Conservation (phyloP, 1,140 invertebrate species). For the Hylyphantes graminicola region DNA sequence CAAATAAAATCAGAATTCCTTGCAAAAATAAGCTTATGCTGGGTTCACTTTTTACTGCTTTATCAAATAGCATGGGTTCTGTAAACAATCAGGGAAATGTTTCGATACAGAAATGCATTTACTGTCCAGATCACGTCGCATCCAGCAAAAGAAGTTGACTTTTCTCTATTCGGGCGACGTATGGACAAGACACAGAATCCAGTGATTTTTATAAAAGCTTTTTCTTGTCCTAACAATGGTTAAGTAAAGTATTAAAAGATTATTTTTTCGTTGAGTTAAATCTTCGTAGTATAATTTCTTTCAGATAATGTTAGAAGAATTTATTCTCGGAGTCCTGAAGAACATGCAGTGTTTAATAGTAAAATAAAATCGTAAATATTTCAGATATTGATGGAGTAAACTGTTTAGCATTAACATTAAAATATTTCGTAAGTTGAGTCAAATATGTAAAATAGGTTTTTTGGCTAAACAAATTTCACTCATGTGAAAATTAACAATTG, state of each 20-base stretch:
- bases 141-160: slow-evolving; percentile 21
- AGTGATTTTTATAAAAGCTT: slow-evolving; percentile 50
- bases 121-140: slow-evolving; percentile 40
- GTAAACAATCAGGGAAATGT: slow-evolving; percentile 47
- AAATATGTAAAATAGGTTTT: no score
- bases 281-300: slow-evolving; percentile 11
- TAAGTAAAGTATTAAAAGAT: background rate
- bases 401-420: no score
- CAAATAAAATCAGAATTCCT: background rate
- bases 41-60: slow-evolving; percentile 3
- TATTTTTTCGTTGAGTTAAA: background rate
- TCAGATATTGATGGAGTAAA: no score
- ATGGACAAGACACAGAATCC: slow-evolving; percentile 27
- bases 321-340: no score
- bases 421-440: no score
- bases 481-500: no score
- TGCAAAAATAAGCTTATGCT: background rate
- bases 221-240: slow-evolving; percentile 35
- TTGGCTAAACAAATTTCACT: no score
- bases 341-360: no score
- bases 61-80: background rate
- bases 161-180: slow-evolving; percentile 6
- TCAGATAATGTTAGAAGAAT: no score
- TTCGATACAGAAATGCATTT: slow-evolving; percentile 27
- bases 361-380: no score